Evolutionary conservation across 2,888 invertebrate species (phyloP), one percentile per base, ranked within the genome.

Genomic region (Agrotis exclamationis): DNA sequence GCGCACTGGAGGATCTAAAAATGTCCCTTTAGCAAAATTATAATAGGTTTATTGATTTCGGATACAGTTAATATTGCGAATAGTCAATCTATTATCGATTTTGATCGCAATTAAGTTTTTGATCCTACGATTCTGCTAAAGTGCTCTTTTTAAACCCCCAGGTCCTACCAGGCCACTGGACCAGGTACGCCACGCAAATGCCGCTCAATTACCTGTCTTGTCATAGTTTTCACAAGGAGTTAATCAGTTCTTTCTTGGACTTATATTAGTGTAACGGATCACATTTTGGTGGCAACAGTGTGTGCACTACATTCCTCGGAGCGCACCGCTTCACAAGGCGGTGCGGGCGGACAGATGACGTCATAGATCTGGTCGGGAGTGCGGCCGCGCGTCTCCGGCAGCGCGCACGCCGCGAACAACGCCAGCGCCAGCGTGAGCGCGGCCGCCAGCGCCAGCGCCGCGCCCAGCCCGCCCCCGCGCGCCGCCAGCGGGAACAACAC

Each of bases 381-480:
- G 4, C 79, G 84, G 28, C 83, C 87, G 3, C 84, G 73, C 3
- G 94, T 94, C 82, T 94, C 94, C 0, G 94, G 93, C 45, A 91
- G 86, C n/a, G 78, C 84, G 28, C 88, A 78, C 54, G 90, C 90
- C 45, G 80, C 73, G n/a, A 63, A 74, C 63, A 81, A 73, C 6
- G 86, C 77, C 69, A 88, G 84, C 24, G 88, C 83, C 13, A 91
- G 87, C 44, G 92, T 87, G 47, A 89, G 83, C 5, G 77, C 79
- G 24, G 89, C 90, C 50, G 89, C 90, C 11, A 92, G 88, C 44
- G 82, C 86, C n/a, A 93, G 85, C 24, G 90, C 65, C 13, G 54
- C 60, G 9, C 57, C 6, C 47, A 83, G 63, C 1, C 83, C 83
- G 0, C n/a, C 67, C 2, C 33, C 63, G 62, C 80, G 74, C 69